Percentiles rank a stretch among this genome's conserved stretches.
Conservation (phyloP, 2,797 vertebrate genomes). For the Moxostoma hubbsi region DNA sequence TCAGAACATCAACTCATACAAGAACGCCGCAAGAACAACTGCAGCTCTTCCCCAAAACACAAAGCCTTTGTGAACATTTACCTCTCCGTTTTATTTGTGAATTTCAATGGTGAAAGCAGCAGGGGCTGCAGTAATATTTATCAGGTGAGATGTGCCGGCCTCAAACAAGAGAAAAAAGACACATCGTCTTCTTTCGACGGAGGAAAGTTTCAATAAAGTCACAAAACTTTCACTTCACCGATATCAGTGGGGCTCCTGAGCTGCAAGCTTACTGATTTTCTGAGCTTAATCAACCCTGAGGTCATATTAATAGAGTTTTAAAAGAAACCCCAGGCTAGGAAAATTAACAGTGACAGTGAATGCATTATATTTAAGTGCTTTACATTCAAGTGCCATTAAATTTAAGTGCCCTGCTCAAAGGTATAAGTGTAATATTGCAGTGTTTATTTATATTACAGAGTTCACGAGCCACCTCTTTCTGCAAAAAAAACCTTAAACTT, state of each 20-base stretch:
- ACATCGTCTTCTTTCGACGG: conserved; percentile 4
- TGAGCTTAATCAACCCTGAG: conserved; percentile 2
- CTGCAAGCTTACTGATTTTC: not conserved
- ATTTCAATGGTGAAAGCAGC: conserved; percentile 48
- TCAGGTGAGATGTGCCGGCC: conserved; percentile 9
- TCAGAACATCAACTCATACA: conserved; percentile 39
- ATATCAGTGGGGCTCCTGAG: conserved; percentile 27
- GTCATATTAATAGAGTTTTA: conserved; percentile 15
- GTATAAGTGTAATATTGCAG: not conserved
- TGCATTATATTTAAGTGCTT: not conserved
- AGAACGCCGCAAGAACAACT: conserved; percentile 28
- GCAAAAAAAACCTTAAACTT: not conserved
- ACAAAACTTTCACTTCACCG: not conserved
- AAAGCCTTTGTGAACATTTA: conserved; percentile 25
- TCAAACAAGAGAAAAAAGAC: conserved; percentile 22
- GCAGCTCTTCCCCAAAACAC: conserved; percentile 24
- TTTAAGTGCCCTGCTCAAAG: not conserved
- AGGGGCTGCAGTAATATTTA: conserved; percentile 18
- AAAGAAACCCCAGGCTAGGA: conserved; percentile 8
- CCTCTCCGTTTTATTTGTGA: conserved; percentile 35
- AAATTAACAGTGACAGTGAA: not conserved
- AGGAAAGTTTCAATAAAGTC: conserved; percentile 12
- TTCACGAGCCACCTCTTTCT: not conserved
- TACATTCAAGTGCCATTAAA: not conserved
- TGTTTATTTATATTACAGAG: not conserved